phyloP scores from a whole-genome alignment of 2,888 invertebrate genomes.

The Mesodorylaimus sp. region DNA sequence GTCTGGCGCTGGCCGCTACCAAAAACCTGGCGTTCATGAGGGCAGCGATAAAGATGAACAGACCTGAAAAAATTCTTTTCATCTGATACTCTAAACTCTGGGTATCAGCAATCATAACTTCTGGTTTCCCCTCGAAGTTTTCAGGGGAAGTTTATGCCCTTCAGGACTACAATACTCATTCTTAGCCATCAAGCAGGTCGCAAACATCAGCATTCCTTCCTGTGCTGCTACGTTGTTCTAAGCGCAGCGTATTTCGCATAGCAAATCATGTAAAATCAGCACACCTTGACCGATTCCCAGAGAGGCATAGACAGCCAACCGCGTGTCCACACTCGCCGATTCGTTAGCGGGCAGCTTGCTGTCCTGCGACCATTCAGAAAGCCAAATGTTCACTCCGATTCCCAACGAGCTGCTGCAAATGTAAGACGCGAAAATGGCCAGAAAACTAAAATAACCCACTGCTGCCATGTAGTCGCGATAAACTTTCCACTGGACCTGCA shows the following conservation, averaged over 20 bases:
- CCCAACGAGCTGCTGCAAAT: constrained; percentile 21
- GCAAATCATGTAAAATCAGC: too few relatives aligned
- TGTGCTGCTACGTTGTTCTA: too few relatives aligned
- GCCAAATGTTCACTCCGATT: constrained; percentile 22
- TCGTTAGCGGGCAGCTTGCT: too few relatives aligned
- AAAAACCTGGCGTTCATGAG: constrained; percentile 11
- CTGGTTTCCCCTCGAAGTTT: too few relatives aligned
- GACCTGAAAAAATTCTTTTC: constrained; percentile 20
- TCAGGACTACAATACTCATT: too few relatives aligned
- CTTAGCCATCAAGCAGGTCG: too few relatives aligned
- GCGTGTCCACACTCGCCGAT: constrained; percentile 16
- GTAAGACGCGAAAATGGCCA: constrained; percentile 47
- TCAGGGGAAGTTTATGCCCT: too few relatives aligned
- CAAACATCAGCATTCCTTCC: too few relatives aligned
- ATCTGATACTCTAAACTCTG: too few relatives aligned
- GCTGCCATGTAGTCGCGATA: constrained; percentile 71
- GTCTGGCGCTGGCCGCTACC: neutral
- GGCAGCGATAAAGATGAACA: constrained; percentile 22
- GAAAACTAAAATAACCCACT: constrained; percentile 56
- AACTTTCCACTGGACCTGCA: constrained; percentile 57
- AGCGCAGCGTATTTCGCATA: too few relatives aligned
- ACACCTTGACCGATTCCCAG: constrained; percentile 31
- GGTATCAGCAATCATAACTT: too few relatives aligned
- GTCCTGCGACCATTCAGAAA: constrained; percentile 21
- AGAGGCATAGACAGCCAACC: constrained; percentile 37